Base-by-base conservation (phyloP, 2,888 invertebrate genomes). In the Polyommatus icarus region DNA sequence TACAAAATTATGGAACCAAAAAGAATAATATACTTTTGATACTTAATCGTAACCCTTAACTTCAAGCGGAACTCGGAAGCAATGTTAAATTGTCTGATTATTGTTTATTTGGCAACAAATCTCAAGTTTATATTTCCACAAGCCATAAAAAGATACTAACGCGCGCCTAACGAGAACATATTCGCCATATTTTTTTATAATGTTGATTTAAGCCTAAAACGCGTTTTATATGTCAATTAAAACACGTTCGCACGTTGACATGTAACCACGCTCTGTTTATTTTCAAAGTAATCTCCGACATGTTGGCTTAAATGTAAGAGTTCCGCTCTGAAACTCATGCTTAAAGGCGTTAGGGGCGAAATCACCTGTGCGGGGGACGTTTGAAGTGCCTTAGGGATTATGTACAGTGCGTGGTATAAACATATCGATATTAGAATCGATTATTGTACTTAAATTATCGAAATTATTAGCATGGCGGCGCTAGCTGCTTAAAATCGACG, bases 361-460 rank as follows among this genome's bases (percentile, higher is more conserved):
- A 87, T 87, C 87, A 87, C 86, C 85, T 83, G 81, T 82, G 85
- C 85, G 84, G 79, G 40, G 83, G 84, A 84, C 84, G 85, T 87
- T 88, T 86, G 83, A 86, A 85, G 85, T 84, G 84, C 86, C 85
- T 12, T 32, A 67, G 67, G 15, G 15, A 32, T 32, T 18, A 1
- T 5, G 3, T 54, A 54, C 18, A 54, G 18, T 54, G 15, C 6
- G 29, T 59, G 10, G 0, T 10, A 24, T 24, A 29, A 4, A 24
- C 2, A 12, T 67, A 67, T 29, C 29, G 67, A 67, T 67, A 67
- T 67, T 2, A 67, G 2, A 20, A 61, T 24, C 20, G 61, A 61
- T 24, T 61, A 59, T 5, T n/a, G n/a, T 20, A 7, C 0, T 46
- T 46, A 3, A 12, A 3, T 3, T 46, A 46, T 46, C 3, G 0